These are phyloP conservation scores for Drosophila eohydei DNA, from an alignment of 2,888 invertebrate species.

Conservation along the genomic window DNA sequence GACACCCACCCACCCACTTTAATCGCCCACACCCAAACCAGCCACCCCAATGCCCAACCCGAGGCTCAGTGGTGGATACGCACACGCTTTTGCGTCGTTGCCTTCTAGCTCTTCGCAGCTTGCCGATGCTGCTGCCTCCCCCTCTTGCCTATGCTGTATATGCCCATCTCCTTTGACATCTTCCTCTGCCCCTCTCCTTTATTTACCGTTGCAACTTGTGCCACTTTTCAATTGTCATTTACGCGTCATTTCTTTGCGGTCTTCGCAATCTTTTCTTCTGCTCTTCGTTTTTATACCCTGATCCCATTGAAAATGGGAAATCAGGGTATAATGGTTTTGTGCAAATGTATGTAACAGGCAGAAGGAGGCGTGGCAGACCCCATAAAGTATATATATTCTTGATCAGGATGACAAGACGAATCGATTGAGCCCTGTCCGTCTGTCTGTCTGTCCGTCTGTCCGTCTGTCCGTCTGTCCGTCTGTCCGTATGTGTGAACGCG, in stretches of 20 bases:
- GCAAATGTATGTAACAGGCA: too few species aligned
- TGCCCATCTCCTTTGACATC: conserved; percentile 18
- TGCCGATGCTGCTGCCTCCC: conserved; percentile 40
- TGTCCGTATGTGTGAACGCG: too few species aligned
- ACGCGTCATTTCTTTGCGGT: conserved; percentile 71
- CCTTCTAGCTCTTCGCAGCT: conserved; percentile 23
- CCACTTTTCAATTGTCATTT: conserved; percentile 72
- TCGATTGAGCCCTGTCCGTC: too few species aligned
- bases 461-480: too few species aligned
- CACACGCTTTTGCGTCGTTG: conserved; percentile 73
- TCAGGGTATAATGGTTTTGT: too few species aligned
- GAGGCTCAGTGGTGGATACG: conserved; percentile 64
- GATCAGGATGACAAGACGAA: too few species aligned
- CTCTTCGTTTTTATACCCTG: conserved; percentile 36
- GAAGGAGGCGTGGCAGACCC: too few species aligned
- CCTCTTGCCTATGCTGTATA: conserved; percentile 7
- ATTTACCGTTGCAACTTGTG: conserved; percentile 64
- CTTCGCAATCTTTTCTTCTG: conserved; percentile 49
- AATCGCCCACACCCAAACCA: conserved; percentile 41
- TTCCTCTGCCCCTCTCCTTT: conserved; percentile 28
- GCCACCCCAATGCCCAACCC: conserved; percentile 26
- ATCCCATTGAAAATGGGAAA: too few species aligned
- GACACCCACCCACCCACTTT: conserved; percentile 18
- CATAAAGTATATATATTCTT: too few species aligned
- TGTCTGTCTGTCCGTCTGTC: too few species aligned